Evolutionary conservation across 92 coral and sea anemone species (phyloP).

Genomic region (Parazoanthus darwini): DNA sequence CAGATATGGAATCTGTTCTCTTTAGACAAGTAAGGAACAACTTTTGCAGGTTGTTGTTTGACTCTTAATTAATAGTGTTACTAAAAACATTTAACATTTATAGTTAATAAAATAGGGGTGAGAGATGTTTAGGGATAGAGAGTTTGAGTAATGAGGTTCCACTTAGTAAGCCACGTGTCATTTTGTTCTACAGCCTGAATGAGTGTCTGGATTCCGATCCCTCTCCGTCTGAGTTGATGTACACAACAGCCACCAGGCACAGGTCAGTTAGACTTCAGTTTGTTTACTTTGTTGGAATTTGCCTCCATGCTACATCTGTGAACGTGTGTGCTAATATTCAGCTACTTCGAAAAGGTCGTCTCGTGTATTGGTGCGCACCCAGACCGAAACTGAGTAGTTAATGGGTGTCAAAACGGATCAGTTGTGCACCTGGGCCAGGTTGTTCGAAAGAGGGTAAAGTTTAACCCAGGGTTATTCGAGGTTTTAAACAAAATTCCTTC

Average conservation of each 20-base stretch:
- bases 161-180: not conserved
- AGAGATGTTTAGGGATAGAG: not conserved
- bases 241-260: constrained; percentile 92
- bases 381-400: too few relatives aligned
- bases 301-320: too few relatives aligned
- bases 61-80: not conserved
- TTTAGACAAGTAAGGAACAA: constrained; percentile 71
- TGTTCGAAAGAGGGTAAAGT: too few relatives aligned
- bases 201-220: constrained; percentile 96
- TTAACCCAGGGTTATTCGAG: too few relatives aligned
- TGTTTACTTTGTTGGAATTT: not conserved
- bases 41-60: not conserved
- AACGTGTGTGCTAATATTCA: too few relatives aligned
- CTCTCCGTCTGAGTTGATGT: constrained; percentile 86
- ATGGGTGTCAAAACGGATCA: too few relatives aligned
- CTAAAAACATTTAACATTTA: not conserved
- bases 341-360: too few relatives aligned
- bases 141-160: not conserved
- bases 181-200: constrained; percentile 66
- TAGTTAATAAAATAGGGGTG: too few relatives aligned
- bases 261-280: constrained; percentile 55
- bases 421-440: too few relatives aligned
- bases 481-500: too few relatives aligned
- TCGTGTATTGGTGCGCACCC: too few relatives aligned
- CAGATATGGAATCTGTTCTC: constrained; percentile 92